Evolutionary conservation across 2,113 vertebrate genomes (phyloP), one percentile per base, ranked within the genome.

Genomic region (Nerophis ophidion): DNA sequence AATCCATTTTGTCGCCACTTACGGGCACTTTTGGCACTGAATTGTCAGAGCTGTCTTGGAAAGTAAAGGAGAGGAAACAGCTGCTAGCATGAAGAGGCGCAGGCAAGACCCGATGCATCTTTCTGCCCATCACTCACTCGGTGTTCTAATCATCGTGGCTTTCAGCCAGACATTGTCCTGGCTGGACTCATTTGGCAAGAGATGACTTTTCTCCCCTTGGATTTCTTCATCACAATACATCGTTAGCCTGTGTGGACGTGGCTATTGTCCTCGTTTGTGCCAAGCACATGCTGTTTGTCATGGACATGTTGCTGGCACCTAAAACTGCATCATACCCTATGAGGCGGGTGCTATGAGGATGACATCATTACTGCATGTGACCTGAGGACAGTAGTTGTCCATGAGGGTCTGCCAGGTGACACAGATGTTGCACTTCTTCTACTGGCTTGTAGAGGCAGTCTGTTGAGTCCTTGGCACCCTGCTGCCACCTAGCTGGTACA

Each of bases 281-380:
- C 67, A 77, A 77, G 60, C 63, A 57, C 60, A 10, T n/a, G 8
- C 38, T 48, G 55, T 76, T 79, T 77, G 68, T 63, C 60, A 69
- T 63, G 60, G 56, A 70, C 53, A 71, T 64, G 70, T 60, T 68
- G 68, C 54, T 38, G 57, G 65, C 51, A 70, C 36, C 61, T 64
- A 72, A 46, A 78, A 76, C 75, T 55, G 34, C 69, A 68, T 74
- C 55, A 48, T 59, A 61, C 70, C 52, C 49, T 57, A 40, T 51
- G 60, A 56, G 74, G 60, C 70, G 64, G 66, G 62, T 53, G 50
- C 64, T 60, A 26, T 60, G 35, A 55, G 40, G 36, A 42, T 56
- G 38, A 56, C 19, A 38, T 9, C 14, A 42, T 42, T 56, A 54
- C 56, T 64, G 49, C 8, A 53, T 65, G 63, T 74, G 76, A 62